phyloP scores from a whole-genome alignment of 2,888 invertebrate species.

The Hirtodrosophila trivittata region DNA sequence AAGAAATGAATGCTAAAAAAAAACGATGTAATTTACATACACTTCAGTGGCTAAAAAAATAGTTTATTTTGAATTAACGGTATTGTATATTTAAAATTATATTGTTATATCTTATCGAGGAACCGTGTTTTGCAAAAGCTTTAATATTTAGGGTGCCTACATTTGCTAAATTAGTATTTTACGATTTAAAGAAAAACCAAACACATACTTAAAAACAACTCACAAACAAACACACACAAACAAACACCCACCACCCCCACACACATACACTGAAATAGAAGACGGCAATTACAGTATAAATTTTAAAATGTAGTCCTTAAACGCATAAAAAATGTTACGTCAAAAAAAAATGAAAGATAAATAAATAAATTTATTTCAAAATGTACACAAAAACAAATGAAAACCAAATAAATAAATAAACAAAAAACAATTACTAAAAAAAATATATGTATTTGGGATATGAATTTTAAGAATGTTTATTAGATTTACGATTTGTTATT shows the following conservation, averaged over 20 bases:
- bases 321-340: constrained; percentile 51
- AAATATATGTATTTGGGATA: constrained; percentile 65
- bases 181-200: constrained; percentile 62
- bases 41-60: constrained; percentile 58
- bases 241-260: constrained; percentile 16
- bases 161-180: constrained; percentile 84
- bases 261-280: constrained; percentile 22
- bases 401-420: constrained; percentile 7
- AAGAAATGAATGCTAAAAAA: constrained; percentile 58
- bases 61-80: constrained; percentile 74
- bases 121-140: constrained; percentile 84
- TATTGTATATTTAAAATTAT: constrained; percentile 76
- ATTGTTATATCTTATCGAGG: constrained; percentile 80
- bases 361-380: constrained; percentile 25
- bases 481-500: constrained; percentile 78
- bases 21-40: constrained; percentile 46
- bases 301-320: constrained; percentile 58
- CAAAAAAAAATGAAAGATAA: constrained; percentile 15
- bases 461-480: constrained; percentile 79
- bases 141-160: constrained; percentile 85
- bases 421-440: constrained; percentile 19
- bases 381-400: constrained; percentile 30
- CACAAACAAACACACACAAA: constrained; percentile 30
- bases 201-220: constrained; percentile 21
- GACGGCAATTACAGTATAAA: constrained; percentile 37